A percentile compares a stretch with the other conserved stretches of the same genome.
Conservation (phyloP, 2,888 invertebrate genomes). For the Scelioninae gen. 1 region DNA sequence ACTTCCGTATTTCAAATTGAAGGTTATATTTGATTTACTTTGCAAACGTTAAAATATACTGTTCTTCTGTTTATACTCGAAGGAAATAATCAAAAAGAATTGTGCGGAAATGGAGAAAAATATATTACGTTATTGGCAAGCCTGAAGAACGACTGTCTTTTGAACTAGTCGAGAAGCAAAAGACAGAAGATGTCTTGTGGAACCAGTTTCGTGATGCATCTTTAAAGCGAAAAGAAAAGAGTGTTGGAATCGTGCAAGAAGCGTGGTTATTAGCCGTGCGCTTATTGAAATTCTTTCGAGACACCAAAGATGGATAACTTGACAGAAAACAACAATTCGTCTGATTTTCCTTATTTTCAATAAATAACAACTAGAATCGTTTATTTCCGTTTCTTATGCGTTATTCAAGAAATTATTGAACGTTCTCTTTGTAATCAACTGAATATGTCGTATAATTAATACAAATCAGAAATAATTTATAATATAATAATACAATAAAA, state of each 20-base stretch:
- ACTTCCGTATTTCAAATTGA: too few species aligned
- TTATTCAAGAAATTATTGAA: too few species aligned
- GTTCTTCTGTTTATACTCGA: slow-evolving; percentile 20
- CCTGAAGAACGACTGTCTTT: slow-evolving; percentile 59
- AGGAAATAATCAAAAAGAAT: slow-evolving; percentile 25
- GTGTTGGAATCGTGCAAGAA: slow-evolving; percentile 66
- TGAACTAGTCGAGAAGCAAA: slow-evolving; percentile 60
- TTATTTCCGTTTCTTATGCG: slow-evolving; percentile 4
- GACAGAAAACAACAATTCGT: slow-evolving; percentile 49
- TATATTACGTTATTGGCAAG: slow-evolving; percentile 61
- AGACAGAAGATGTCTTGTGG: slow-evolving; percentile 65
- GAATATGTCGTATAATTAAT: too few species aligned
- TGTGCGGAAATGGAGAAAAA: slow-evolving; percentile 34
- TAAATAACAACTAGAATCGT: slow-evolving; percentile 22
- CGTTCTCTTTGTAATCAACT: too few species aligned
- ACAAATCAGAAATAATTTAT: too few species aligned
- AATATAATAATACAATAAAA: too few species aligned
- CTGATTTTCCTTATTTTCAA: slow-evolving; percentile 41
- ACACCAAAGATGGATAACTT: slow-evolving; percentile 66
- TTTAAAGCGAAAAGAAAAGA: slow-evolving; percentile 65
- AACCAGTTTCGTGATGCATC: slow-evolving; percentile 68
- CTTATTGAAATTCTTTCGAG: slow-evolving; percentile 67
- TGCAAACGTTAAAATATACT: slow-evolving; percentile 8
- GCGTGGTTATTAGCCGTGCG: slow-evolving; percentile 61
- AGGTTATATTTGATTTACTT: too few species aligned